Conservation (phyloP, 2,888 invertebrate genomes). For the Temnothorax unifasciatus region DNA sequence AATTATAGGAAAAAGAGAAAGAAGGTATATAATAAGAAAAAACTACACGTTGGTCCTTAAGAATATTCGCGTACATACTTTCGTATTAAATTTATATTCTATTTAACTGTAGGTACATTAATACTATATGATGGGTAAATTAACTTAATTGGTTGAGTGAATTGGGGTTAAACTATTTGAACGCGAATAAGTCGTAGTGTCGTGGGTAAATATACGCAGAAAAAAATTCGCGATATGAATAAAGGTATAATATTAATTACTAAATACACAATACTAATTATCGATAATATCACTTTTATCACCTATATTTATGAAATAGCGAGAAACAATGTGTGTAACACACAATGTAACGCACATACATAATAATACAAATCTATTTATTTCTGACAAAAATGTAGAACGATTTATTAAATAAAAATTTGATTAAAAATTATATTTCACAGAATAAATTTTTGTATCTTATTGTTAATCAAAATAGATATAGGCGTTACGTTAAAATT, state of each 20-base stretch:
- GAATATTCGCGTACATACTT: neutral
- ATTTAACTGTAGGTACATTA: slow-evolving; percentile 7
- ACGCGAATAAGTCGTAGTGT: neutral
- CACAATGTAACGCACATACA: neutral
- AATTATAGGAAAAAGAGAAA: neutral
- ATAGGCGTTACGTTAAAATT: slow-evolving; percentile 1
- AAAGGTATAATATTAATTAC: slow-evolving; percentile 22
- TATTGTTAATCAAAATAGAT: slow-evolving; percentile 28
- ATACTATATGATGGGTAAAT: neutral
- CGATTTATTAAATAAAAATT: slow-evolving; percentile 7
- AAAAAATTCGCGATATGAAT: neutral
- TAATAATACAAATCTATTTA: neutral
- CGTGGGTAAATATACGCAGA: neutral
- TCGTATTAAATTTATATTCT: slow-evolving; percentile 21
- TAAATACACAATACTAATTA: neutral
- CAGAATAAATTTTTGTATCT: neutral
- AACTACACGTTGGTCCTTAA: neutral
- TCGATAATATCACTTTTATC: neutral
- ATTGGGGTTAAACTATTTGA: slow-evolving; percentile 49
- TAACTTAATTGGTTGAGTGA: slow-evolving; percentile 27
- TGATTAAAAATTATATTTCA: neutral
- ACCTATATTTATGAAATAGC: neutral
- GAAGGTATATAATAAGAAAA: neutral
- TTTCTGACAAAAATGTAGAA: neutral
- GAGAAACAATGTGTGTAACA: neutral